Base-by-base conservation (phyloP, 1,140 invertebrate genomes). In the Drosophila ercepeae region DNA sequence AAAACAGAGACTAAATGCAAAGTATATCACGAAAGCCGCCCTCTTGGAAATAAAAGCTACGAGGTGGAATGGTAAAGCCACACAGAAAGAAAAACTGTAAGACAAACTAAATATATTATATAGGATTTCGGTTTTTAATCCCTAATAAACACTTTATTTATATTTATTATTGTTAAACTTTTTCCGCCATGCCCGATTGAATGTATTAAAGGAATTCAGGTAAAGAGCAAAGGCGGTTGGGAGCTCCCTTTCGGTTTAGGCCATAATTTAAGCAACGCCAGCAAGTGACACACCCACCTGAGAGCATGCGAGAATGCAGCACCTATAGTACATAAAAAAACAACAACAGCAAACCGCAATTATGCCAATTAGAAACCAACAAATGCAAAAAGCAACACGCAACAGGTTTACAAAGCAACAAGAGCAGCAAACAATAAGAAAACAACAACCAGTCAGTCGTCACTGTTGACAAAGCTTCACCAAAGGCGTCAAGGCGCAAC, bases 341-440 rank as follows among this genome's bases (percentile, higher is more conserved):
- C 44, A 54, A 55, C 39, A 52, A 73, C 42, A 21, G 92, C 92
- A 73, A 93, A 90, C 65, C 92, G 84, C 75, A 92, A 91, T 52
- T 93, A 94, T 92, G 81, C 72, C 81, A 84, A 79, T 86, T 86
- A 86, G 81, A 75, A 84, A 78, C 76, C 57, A 78, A 83, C 71
- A 78, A 68, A 75, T 70, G 76, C 76, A 79, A 78, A 79, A 64
- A n/a, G 64, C 64, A 67, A 68, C 78, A 83, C 79, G 78, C 78
- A 83, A 83, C 78, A 83, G 79, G 78, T 82, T 64, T 54, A 50
- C 52, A 51, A 51, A 16, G 59, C 63, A 46, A 46, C 32, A 42
- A 39, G 39, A 52, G 49, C 27, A 53, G 44, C 27, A 36, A 39
- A 18, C 1, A 36, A 21, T 7, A 53, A 42, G 21, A 44, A 11